phyloP scores from a whole-genome alignment of 1,140 invertebrate genomes.

The Heliconius congener region DNA sequence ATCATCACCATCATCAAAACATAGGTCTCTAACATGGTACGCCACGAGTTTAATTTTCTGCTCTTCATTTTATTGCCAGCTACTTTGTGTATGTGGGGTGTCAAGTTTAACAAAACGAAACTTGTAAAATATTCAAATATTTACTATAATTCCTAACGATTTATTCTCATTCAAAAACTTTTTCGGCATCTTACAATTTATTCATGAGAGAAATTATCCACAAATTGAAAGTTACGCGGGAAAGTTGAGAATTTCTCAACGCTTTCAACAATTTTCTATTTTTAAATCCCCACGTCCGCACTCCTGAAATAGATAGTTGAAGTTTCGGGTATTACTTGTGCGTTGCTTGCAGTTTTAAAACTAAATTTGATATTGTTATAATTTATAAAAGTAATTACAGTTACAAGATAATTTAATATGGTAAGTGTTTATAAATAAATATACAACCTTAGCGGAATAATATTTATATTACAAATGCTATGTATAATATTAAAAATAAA shows the following conservation, averaged over 20 bases:
- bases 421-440: background rate
- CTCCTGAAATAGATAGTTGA: conserved; percentile 67
- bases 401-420: background rate
- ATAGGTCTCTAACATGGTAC: no score
- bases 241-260: conserved; percentile 50
- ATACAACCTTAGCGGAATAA: background rate
- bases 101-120: no score
- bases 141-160: background rate
- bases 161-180: background rate
- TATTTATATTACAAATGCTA: background rate
- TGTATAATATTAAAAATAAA: conserved; percentile 33
- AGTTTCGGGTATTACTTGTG: conserved; percentile 40
- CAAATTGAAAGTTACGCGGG: conserved; percentile 51
- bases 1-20: no score
- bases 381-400: background rate
- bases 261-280: conserved; percentile 57
- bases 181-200: background rate
- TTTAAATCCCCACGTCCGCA: conserved; percentile 59
- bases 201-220: conserved; percentile 20
- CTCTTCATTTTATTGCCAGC: no score
- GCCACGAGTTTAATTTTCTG: no score
- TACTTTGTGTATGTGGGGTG: no score
- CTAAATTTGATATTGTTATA: background rate
- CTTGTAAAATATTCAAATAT: background rate
- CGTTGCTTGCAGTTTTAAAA: conserved; percentile 26